These are phyloP conservation scores for Mechanitis messenoides DNA, from an alignment of 2,888 invertebrate genomes.

Conservation along the genomic window DNA sequence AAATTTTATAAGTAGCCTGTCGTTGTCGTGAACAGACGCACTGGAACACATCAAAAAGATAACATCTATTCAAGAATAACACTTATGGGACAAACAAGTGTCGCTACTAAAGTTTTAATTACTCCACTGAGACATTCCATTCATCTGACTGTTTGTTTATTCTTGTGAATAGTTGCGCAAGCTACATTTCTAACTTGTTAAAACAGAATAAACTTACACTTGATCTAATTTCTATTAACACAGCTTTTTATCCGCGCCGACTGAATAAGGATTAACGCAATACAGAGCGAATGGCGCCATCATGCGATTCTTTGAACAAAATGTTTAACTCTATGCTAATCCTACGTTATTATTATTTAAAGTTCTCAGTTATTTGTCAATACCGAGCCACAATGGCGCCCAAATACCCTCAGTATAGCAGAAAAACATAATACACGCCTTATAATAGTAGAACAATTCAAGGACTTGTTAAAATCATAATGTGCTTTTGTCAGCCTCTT, in stretches of 20 bases:
- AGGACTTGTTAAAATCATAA: slow-evolving; percentile 74
- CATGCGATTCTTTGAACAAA: slow-evolving; percentile 45
- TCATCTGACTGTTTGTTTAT: slow-evolving; percentile 43
- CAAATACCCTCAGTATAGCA: slow-evolving; percentile 69
- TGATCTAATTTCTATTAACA: slow-evolving; percentile 61
- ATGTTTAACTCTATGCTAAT: slow-evolving; percentile 60
- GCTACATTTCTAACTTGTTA: slow-evolving; percentile 47
- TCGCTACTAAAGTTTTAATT: slow-evolving; percentile 30
- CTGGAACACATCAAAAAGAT: slow-evolving; percentile 26
- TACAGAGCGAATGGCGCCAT: slow-evolving; percentile 65
- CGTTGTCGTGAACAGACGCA: slow-evolving; percentile 33
- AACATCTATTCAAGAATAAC: slow-evolving; percentile 23
- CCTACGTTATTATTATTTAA: slow-evolving; percentile 71
- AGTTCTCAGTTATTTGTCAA: slow-evolving; percentile 73
- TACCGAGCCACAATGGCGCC: slow-evolving; percentile 72
- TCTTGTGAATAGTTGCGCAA: slow-evolving; percentile 58
- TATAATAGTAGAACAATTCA: slow-evolving; percentile 71
- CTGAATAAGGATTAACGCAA: slow-evolving; percentile 58
- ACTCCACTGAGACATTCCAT: slow-evolving; percentile 33
- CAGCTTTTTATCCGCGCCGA: slow-evolving; percentile 41
- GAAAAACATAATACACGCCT: slow-evolving; percentile 73
- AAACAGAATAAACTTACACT: slow-evolving; percentile 52
- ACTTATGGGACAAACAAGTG: slow-evolving; percentile 26
- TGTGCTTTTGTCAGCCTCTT: slow-evolving; percentile 68
- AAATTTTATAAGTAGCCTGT: slow-evolving; percentile 42